phyloP scores from a whole-genome alignment of 2,888 invertebrate genomes.

The Hypercompe scribonia region DNA sequence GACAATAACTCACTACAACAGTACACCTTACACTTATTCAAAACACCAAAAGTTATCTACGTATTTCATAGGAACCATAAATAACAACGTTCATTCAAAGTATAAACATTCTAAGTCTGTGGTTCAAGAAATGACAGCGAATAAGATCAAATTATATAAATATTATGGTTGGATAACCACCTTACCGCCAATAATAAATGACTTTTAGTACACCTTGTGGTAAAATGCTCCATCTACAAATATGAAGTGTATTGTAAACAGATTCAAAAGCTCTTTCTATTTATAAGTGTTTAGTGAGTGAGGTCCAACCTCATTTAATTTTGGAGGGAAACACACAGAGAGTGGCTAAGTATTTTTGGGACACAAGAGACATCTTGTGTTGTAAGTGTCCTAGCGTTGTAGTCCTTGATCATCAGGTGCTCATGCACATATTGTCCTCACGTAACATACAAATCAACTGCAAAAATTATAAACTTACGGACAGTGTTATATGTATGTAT shows the following conservation, averaged over 20 bases:
- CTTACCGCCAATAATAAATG: slow-evolving; percentile 1
- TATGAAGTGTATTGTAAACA: neutral
- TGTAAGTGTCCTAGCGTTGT: neutral
- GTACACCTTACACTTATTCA: neutral
- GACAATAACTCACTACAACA: neutral
- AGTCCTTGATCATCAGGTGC: neutral
- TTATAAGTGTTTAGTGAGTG: neutral
- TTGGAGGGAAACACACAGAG: neutral
- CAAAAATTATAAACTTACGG: neutral
- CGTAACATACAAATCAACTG: neutral
- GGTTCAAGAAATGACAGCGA: slow-evolving; percentile 1
- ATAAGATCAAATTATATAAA: neutral
- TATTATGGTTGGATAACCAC: neutral
- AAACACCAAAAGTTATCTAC: neutral
- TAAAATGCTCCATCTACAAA: neutral
- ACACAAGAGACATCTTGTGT: too few species aligned
- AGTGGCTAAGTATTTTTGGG: neutral
- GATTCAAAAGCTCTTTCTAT: neutral
- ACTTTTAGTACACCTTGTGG: neutral
- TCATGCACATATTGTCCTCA: neutral
- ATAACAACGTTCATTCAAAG: slow-evolving; percentile 1
- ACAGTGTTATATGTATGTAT: slow-evolving; percentile 5
- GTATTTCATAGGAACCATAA: neutral
- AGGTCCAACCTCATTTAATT: neutral
- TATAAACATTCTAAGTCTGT: slow-evolving; percentile 1